These are phyloP conservation scores for Hylyphantes graminicola DNA, from an alignment of 1,140 invertebrate genomes.

Conservation along the genomic window DNA sequence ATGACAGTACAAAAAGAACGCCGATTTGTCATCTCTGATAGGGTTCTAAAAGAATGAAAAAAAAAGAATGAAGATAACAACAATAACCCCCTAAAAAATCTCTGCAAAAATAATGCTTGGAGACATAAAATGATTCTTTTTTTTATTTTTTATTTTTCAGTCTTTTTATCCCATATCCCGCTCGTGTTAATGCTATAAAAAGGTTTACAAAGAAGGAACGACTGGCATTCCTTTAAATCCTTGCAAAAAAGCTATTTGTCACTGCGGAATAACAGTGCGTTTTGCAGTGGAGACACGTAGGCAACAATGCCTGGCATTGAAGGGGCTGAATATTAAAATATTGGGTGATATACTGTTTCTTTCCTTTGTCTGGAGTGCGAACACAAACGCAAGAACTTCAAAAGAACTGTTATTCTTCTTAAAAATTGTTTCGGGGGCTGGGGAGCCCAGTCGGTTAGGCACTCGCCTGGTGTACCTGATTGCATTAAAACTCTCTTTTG, in stretches of 20 bases:
- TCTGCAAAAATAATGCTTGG: constrained; percentile 1
- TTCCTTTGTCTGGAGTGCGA: neutral
- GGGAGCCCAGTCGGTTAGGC: too few relatives aligned
- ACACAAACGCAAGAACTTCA: too few relatives aligned
- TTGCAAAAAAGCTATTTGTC: constrained; percentile 39
- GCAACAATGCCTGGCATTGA: constrained; percentile 21
- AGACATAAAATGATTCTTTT: constrained; percentile 48
- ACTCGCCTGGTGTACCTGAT: too few relatives aligned
- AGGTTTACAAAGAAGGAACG: constrained; percentile 32
- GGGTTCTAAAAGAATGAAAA: constrained; percentile 7
- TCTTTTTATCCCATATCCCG: neutral
- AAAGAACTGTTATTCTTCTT: too few relatives aligned
- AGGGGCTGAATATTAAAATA: constrained; percentile 35
- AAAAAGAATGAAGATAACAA: neutral
- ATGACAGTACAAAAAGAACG: constrained; percentile 29
- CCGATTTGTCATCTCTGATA: constrained; percentile 47
- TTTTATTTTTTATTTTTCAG: too few relatives aligned
- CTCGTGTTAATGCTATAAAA: constrained; percentile 21
- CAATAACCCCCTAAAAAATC: neutral
- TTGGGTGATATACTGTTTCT: constrained; percentile 29
- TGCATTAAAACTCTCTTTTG: too few relatives aligned
- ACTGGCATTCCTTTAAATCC: constrained; percentile 36
- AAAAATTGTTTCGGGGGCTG: too few relatives aligned
- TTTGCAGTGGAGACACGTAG: constrained; percentile 29
- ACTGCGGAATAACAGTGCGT: constrained; percentile 10